Conservation (phyloP, 2,113 vertebrate species). For the Amphiprion percula region DNA sequence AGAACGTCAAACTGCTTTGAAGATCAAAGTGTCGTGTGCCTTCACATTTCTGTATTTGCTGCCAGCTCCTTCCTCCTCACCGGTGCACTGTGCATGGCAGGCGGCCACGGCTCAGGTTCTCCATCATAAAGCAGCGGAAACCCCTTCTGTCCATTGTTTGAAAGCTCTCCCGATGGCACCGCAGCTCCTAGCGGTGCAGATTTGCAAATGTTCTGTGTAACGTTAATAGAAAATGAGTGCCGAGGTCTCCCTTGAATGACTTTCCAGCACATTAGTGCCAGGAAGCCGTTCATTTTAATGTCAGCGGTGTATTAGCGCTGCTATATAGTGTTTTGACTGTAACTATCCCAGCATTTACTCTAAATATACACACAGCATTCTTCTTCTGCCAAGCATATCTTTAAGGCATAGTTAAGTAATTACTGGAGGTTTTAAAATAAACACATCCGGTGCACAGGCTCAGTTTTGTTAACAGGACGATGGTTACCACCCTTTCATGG, state of each 20-base stretch:
- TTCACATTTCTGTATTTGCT: constrained; percentile 7
- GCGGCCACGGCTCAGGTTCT: constrained; percentile 53
- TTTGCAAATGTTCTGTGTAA: constrained; percentile 75
- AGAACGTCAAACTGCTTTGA: constrained; percentile 51
- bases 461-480: constrained; percentile 65
- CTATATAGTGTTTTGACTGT: constrained; percentile 74
- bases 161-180: constrained; percentile 60
- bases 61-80: constrained; percentile 49
- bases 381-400: constrained; percentile 70
- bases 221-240: constrained; percentile 76
- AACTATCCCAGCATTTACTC: constrained; percentile 77
- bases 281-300: constrained; percentile 79
- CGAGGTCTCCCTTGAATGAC: constrained; percentile 64
- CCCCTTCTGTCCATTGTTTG: constrained; percentile 70
- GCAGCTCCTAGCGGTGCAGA: constrained; percentile 45
- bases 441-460: constrained; percentile 72
- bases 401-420: constrained; percentile 81
- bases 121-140: constrained; percentile 70
- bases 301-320: constrained; percentile 71
- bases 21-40: constrained; percentile 63
- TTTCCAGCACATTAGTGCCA: constrained; percentile 80
- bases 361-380: constrained; percentile 76
- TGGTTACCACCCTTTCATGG: constrained; percentile 58
- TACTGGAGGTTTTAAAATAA: constrained; percentile 79
- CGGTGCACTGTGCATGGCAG: constrained; percentile 42